These are phyloP conservation scores for Chroicocephalus ridibundus DNA, from an alignment of 2,113 vertebrate species.

Conservation along the genomic window DNA sequence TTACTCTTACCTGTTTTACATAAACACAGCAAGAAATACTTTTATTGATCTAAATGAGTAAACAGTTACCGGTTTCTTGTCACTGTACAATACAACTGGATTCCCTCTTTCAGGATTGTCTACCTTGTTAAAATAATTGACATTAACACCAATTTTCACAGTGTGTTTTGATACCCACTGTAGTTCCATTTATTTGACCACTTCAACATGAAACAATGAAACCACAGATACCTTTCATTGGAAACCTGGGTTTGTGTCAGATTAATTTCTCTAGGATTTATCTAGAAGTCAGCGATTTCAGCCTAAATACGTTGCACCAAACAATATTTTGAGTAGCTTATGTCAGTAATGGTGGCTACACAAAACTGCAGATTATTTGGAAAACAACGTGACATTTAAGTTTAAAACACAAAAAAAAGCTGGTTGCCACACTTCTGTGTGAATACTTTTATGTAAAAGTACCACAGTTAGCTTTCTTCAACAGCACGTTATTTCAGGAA, in stretches of 20 bases:
- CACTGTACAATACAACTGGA: neutral
- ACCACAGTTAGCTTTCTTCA: neutral
- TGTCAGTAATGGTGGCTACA: neutral
- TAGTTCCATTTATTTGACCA: neutral
- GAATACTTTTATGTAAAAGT: neutral
- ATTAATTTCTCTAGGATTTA: neutral
- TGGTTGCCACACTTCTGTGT: neutral
- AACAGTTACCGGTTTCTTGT: neutral
- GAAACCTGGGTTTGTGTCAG: neutral
- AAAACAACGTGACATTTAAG: neutral
- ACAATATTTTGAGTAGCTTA: neutral
- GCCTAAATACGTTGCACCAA: neutral
- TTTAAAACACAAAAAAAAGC: neutral
- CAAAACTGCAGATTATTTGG: neutral
- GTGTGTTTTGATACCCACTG: rapidly evolving
- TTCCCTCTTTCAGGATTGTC: neutral
- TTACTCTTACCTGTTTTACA: neutral
- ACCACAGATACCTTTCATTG: neutral
- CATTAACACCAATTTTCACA: neutral
- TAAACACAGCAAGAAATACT: neutral
- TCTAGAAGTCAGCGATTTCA: neutral
- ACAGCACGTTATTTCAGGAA: neutral
- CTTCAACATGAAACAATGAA: neutral
- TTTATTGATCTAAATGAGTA: neutral
- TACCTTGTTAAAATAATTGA: neutral